A percentile compares a stretch with the other conserved stretches of the same genome.
Conservation (phyloP, 2,888 invertebrate species). For the Pristionchus fissidentatus region DNA sequence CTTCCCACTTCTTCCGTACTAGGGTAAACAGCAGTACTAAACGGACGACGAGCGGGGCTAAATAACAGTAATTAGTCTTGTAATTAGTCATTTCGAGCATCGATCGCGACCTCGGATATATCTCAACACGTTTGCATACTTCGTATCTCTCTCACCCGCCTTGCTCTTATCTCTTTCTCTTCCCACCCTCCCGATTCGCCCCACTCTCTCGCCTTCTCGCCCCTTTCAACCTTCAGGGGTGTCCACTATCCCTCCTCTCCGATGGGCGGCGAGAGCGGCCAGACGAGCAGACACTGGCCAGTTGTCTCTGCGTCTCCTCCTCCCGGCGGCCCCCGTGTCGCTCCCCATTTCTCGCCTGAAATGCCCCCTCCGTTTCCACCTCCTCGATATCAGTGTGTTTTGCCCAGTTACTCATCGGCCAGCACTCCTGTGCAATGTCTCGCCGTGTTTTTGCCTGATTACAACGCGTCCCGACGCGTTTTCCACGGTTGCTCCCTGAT, state of each 20-base stretch:
- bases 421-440: background rate
- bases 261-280: conserved; percentile 24
- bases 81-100: conserved; percentile 38
- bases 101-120: conserved; percentile 9
- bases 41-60: too few relatives aligned
- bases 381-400: background rate
- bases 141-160: background rate
- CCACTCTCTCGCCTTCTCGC: conserved; percentile 12
- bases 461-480: background rate
- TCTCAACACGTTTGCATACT: conserved; percentile 39
- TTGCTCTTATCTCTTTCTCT: background rate
- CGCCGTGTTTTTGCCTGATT: background rate
- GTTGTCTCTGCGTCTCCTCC: conserved; percentile 34
- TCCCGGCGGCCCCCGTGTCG: background rate
- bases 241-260: conserved; percentile 41
- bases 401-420: background rate
- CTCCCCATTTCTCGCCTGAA: conserved; percentile 18
- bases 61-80: conserved; percentile 38
- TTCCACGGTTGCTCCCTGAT: background rate
- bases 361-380: conserved; percentile 1
- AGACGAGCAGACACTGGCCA: conserved; percentile 2
- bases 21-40: conserved; percentile 21
- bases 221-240: conserved; percentile 39
- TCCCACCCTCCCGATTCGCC: conserved; percentile 25
- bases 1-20: conserved; percentile 38